Conservation (phyloP, 2,888 invertebrate genomes). For the Synanthedon formicaeformis region DNA sequence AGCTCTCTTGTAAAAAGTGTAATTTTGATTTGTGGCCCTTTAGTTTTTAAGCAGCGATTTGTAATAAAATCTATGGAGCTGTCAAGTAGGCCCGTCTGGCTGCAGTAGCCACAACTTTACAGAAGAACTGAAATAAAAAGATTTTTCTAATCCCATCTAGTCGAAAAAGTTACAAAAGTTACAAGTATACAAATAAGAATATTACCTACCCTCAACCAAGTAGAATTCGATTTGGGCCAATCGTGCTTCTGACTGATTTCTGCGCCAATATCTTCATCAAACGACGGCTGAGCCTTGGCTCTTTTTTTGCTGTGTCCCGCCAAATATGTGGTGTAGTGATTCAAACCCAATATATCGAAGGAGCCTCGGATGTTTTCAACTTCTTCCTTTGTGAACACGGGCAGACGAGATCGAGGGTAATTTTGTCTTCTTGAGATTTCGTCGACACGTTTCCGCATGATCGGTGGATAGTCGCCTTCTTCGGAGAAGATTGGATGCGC, state of each 20-base stretch:
- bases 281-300: slow-evolving; percentile 31
- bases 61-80: no score
- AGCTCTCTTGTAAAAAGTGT: no score
- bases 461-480: slow-evolving; percentile 74
- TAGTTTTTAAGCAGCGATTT: no score
- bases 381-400: slow-evolving; percentile 72
- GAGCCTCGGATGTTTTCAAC: slow-evolving; percentile 70
- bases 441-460: slow-evolving; percentile 72
- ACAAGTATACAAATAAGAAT: neutral
- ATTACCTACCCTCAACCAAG: slow-evolving; percentile 59
- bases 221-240: slow-evolving; percentile 61
- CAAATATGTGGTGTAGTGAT: slow-evolving; percentile 76
- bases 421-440: slow-evolving; percentile 70
- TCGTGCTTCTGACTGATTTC: slow-evolving; percentile 39
- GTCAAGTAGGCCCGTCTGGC: no score
- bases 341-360: slow-evolving; percentile 80
- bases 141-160: no score
- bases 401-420: slow-evolving; percentile 72
- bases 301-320: slow-evolving; percentile 33
- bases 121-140: no score
- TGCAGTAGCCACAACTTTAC: no score
- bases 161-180: neutral
- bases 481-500: slow-evolving; percentile 74
- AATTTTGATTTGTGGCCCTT: no score
- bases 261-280: slow-evolving; percentile 46